Evolutionary conservation across 2,113 vertebrate genomes (phyloP).

Genomic region (Typhlomys cinereus): DNA sequence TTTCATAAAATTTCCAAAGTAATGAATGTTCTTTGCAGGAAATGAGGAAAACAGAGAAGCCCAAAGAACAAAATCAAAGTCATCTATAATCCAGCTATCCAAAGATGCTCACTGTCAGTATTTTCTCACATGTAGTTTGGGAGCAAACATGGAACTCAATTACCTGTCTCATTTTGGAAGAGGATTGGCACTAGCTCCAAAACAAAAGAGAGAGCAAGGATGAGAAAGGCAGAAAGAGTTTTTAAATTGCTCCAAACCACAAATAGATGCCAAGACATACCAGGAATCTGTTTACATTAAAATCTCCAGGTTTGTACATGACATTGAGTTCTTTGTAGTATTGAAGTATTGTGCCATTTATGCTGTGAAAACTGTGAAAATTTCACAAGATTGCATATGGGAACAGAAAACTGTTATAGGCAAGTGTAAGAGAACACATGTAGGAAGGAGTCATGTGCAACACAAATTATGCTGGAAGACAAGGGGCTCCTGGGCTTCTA

Average conservation of each 20-base stretch:
- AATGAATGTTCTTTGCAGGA: slow-evolving; percentile 29
- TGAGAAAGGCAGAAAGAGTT: slow-evolving; percentile 52
- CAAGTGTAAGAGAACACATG: slow-evolving; percentile 1
- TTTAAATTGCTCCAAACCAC: slow-evolving; percentile 41
- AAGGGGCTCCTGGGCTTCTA: background rate
- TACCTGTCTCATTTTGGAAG: slow-evolving; percentile 59
- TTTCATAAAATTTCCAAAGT: slow-evolving; percentile 28
- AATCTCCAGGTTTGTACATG: slow-evolving; percentile 60
- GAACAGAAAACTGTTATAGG: slow-evolving; percentile 54
- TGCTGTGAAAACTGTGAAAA: slow-evolving; percentile 61
- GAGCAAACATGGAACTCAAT: slow-evolving; percentile 45
- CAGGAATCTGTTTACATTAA: slow-evolving; percentile 63
- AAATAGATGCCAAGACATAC: slow-evolving; percentile 41
- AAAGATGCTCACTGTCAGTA: background rate
- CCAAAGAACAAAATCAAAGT: slow-evolving; percentile 49
- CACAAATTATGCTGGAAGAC: slow-evolving; percentile 43
- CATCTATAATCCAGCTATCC: slow-evolving; percentile 42
- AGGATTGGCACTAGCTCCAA: background rate
- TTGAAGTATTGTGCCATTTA: slow-evolving; percentile 66
- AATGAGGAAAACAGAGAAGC: slow-evolving; percentile 46
- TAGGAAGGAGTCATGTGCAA: background rate
- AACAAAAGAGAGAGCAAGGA: background rate
- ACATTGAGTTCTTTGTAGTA: slow-evolving; percentile 73
- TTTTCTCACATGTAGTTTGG: slow-evolving; percentile 16
- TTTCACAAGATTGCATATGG: slow-evolving; percentile 54